Evolutionary conservation across 2,888 invertebrate species (phyloP).

Genomic region (Drosophila setosimentum): DNA sequence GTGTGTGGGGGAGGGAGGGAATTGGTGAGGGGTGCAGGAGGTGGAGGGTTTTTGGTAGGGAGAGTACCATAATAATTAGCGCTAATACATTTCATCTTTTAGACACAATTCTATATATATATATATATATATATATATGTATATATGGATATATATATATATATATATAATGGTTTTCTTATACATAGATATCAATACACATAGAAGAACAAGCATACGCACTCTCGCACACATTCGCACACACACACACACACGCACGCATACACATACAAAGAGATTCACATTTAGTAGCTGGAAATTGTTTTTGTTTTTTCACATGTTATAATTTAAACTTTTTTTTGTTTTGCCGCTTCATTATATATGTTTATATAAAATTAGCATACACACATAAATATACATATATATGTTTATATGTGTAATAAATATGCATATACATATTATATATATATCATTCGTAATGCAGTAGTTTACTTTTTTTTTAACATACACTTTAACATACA

Average conservation of each 20-base stretch:
- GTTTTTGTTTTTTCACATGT: conserved; percentile 12
- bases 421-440: conserved; percentile 20
- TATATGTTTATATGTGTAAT: conserved; percentile 27
- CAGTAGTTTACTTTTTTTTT: conserved; percentile 42
- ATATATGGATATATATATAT: conserved; percentile 6
- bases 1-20: background rate
- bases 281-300: conserved; percentile 63
- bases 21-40: background rate
- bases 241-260: conserved; percentile 1
- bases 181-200: conserved; percentile 43
- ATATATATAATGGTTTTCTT: conserved; percentile 27
- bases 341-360: conserved; percentile 25
- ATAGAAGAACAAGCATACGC: conserved; percentile 48
- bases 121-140: conserved; percentile 15
- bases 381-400: conserved; percentile 29
- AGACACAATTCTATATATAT: conserved; percentile 53
- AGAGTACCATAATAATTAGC: conserved; percentile 43
- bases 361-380: conserved; percentile 26
- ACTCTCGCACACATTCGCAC: background rate
- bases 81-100: conserved; percentile 62
- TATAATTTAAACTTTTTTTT: conserved; percentile 17
- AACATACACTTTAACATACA: conserved; percentile 62
- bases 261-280: conserved; percentile 53
- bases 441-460: conserved; percentile 32
- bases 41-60: background rate